Evolutionary conservation across 2,113 vertebrate genomes (phyloP).

Genomic region (Siniperca chuatsi): DNA sequence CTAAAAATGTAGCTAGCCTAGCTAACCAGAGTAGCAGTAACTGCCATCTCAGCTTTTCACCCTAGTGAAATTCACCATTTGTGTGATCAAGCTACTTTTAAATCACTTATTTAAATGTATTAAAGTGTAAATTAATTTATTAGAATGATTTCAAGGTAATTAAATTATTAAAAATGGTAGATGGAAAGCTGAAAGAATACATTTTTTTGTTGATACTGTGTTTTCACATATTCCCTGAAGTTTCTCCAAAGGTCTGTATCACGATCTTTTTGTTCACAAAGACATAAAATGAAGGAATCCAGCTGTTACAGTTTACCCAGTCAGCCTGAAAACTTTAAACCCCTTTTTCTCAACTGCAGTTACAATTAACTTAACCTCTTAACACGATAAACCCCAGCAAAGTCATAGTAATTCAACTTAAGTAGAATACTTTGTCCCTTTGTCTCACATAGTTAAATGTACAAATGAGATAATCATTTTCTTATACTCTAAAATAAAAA

Average conservation of each 20-base stretch:
- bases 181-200: background rate
- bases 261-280: too few relatives aligned
- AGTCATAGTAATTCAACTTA: background rate
- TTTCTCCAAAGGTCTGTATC: background rate
- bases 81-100: too few relatives aligned
- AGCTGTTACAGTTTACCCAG: background rate
- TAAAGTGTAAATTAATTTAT: too few relatives aligned
- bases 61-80: too few relatives aligned
- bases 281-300: background rate
- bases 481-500: slow-evolving; percentile 18
- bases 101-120: too few relatives aligned
- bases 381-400: background rate
- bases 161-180: background rate
- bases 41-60: too few relatives aligned
- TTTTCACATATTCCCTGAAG: background rate
- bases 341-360: too few relatives aligned
- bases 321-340: too few relatives aligned
- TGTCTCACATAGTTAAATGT: slow-evolving; percentile 39
- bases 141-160: background rate
- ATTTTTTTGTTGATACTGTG: background rate
- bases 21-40: too few relatives aligned
- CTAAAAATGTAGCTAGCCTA: too few relatives aligned
- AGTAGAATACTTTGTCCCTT: slow-evolving; percentile 1
- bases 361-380: background rate
- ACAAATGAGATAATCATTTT: slow-evolving; percentile 37